Base-by-base conservation (phyloP, 2,797 vertebrate genomes). In the Falco rusticolus region DNA sequence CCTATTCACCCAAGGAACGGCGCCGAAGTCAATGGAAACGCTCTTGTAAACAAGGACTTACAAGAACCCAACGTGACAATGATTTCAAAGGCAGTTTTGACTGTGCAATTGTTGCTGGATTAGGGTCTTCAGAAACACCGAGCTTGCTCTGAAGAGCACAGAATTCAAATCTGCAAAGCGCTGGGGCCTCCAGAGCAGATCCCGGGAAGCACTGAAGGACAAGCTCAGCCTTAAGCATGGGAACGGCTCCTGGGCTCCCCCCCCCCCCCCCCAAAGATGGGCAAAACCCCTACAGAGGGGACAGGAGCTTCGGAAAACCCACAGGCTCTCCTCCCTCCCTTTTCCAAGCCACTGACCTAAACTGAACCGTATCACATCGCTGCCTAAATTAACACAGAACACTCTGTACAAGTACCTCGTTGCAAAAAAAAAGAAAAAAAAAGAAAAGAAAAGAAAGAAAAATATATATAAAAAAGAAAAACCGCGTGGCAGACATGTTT, bases 41-140 rank as follows among this genome's bases (percentile, higher is more conserved):
- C 91, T 90, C 96, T 96, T 96, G 93, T 95, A 92, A 95, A 95
- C 96, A 95, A 95, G 95, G 96, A 39, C 90, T 97, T 95, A 95
- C 84, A 90, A 89, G 95, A 77, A 64, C 12, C 92, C 90, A 10
- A 51, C 11, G 72, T 8, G 53, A 95, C 94, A 93, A 80, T 50
- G 90, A 12, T 71, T 85, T 96, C 95, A 83, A 96, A 90, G 81
- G 96, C 81, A 92, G 87, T 95, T 95, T 93, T 87, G 93, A 78
- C 90, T 78, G 83, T 20, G 95, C 94, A 29, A 92, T 92, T 94
- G 96, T 95, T 92, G 94, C 92, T 56, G 90, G 96, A 97, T 95
- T 93, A 94, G 74, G 70, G 84, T 54, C 86, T 90, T 48, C 86
- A 90, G 84, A 47, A 59, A 9, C 83, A 6, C 47, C 9, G 3